phyloP scores from a whole-genome alignment of 2,797 vertebrate genomes.

The Tadarida brasiliensis region DNA sequence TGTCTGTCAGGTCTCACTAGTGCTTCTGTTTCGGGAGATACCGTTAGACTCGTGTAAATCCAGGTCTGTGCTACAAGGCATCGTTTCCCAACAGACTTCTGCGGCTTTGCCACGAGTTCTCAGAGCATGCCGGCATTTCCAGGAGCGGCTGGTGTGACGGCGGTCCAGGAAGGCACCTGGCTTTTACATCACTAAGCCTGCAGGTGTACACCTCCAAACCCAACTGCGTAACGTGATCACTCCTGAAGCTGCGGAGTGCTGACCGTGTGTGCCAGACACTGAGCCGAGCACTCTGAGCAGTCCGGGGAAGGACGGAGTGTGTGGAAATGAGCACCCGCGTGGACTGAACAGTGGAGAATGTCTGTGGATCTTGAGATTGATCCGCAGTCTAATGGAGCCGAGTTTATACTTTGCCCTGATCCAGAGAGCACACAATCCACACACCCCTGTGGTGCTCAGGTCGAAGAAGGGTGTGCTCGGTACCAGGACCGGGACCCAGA shows the following conservation, averaged over 20 bases:
- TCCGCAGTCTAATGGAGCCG: accelerated
- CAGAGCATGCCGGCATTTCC: not conserved
- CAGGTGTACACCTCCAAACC: constrained; percentile 31
- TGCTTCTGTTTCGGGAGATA: not conserved
- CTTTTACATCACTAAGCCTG: constrained; percentile 14
- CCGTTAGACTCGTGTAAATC: not conserved
- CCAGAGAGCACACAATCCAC: too few species aligned
- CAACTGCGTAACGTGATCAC: not conserved
- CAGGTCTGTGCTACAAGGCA: not conserved
- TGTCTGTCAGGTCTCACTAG: not conserved
- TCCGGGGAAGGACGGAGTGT: too few species aligned
- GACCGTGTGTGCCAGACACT: not conserved
- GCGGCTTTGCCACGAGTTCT: constrained; percentile 43
- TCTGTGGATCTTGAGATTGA: accelerated
- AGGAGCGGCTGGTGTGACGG: not conserved
- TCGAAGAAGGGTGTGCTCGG: too few species aligned
- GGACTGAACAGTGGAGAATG: accelerated
- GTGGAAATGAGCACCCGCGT: too few species aligned
- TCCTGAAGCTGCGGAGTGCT: not conserved
- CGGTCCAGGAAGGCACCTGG: not conserved
- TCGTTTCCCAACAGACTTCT: not conserved
- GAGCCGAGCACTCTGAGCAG: too few species aligned
- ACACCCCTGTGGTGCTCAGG: too few species aligned
- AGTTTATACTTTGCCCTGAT: too few species aligned
- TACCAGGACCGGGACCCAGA: too few species aligned